Conservation (phyloP, 2,113 vertebrate species). For the Hippocampus comes region DNA sequence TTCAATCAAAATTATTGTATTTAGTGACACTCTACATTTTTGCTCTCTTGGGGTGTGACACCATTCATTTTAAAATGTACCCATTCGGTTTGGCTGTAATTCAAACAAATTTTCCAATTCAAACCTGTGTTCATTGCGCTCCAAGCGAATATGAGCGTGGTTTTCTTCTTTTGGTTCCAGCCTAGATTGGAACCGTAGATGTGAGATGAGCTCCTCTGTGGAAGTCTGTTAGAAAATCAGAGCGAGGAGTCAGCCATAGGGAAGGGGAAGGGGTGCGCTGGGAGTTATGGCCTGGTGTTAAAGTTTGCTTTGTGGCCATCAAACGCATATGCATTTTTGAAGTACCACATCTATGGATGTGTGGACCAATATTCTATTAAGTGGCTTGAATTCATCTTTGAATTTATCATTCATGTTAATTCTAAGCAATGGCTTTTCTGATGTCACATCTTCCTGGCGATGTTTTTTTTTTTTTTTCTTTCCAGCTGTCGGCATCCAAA, state of each 20-base stretch:
- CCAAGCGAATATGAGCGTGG: too few relatives aligned
- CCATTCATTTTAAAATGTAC: too few relatives aligned
- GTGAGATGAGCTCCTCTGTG: not conserved
- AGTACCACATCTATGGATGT: not conserved
- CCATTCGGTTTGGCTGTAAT: too few relatives aligned
- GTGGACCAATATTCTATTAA: not conserved
- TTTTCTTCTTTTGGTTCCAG: not conserved
- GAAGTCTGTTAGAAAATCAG: not conserved
- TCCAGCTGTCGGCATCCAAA: constrained; percentile 97
- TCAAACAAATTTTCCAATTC: too few relatives aligned
- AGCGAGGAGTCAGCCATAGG: too few relatives aligned
- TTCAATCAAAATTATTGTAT: not conserved
- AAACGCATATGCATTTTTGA: not conserved
- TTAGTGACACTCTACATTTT: not conserved
- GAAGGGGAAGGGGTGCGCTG: too few relatives aligned
- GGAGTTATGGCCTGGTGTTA: not conserved
- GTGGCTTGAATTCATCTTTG: not conserved
- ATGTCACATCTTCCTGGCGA: constrained; percentile 26
- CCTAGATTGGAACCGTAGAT: not conserved
- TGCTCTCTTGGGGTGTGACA: too few relatives aligned
- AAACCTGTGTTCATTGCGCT: too few relatives aligned
- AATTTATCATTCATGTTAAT: not conserved
- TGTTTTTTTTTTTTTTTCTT: constrained; percentile 61
- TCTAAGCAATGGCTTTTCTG: not conserved
- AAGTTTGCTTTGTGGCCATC: not conserved